Evolutionary conservation across 2,888 invertebrate genomes (phyloP).

Genomic region (Boloria euphrosyne): DNA sequence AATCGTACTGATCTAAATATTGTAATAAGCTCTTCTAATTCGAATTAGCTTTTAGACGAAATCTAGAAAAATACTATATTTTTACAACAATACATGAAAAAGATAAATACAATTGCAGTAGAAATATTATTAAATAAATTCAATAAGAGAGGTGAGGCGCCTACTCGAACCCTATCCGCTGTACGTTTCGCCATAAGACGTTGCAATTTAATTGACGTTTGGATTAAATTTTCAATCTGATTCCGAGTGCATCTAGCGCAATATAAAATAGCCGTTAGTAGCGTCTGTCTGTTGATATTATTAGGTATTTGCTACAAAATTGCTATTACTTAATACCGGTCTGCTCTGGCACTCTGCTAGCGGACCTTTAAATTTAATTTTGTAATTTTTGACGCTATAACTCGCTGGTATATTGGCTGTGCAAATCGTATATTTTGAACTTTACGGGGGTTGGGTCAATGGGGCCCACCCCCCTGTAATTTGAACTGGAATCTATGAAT

Average conservation of each 20-base stretch:
- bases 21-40: no score
- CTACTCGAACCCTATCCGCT: not conserved
- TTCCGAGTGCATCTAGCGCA: constrained; percentile 45
- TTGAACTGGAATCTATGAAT: no score
- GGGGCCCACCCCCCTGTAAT: no score
- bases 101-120: no score
- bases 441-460: no score
- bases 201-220: constrained; percentile 57
- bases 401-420: no score
- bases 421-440: constrained; percentile 13
- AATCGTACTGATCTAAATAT: no score
- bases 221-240: constrained; percentile 61
- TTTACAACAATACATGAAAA: no score
- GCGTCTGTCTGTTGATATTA: constrained; percentile 1
- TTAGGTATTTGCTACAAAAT: constrained; percentile 1
- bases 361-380: no score
- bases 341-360: no score
- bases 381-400: no score
- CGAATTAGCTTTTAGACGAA: no score
- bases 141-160: not conserved
- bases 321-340: not conserved
- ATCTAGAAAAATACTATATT: not conserved
- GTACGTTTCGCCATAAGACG: constrained; percentile 49
- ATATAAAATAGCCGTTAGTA: constrained; percentile 22
- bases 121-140: not conserved